These are phyloP conservation scores for Pasiphila rectangulata DNA, from an alignment of 2,888 invertebrate genomes.

Conservation along the genomic window DNA sequence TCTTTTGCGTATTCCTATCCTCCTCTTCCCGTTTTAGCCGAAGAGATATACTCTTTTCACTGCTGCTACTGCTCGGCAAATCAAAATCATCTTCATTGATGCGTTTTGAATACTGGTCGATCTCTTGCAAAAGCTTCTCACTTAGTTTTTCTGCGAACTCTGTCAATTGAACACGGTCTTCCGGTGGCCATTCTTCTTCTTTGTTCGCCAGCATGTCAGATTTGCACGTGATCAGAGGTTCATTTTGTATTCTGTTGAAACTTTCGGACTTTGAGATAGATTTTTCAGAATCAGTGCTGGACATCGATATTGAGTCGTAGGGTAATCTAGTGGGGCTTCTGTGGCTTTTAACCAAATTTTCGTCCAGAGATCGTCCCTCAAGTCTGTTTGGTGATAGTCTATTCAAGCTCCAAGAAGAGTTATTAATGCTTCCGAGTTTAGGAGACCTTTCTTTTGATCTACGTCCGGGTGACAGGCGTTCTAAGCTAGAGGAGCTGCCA, in stretches of 20 bases:
- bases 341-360: slow-evolving; percentile 69
- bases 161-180: slow-evolving; percentile 83
- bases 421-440: slow-evolving; percentile 73
- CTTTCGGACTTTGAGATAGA: slow-evolving; percentile 78
- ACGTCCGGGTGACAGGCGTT: slow-evolving; percentile 73
- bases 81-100: slow-evolving; percentile 79
- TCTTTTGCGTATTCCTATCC: slow-evolving; percentile 73
- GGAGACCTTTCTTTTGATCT: slow-evolving; percentile 77
- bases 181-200: slow-evolving; percentile 80
- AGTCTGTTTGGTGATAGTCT: slow-evolving; percentile 73
- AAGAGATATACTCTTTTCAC: slow-evolving; percentile 76
- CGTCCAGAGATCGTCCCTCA: slow-evolving; percentile 73
- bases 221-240: slow-evolving; percentile 75
- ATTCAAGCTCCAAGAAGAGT: slow-evolving; percentile 77
- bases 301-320: slow-evolving; percentile 74
- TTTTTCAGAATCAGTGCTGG: slow-evolving; percentile 76
- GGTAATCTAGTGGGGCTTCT: slow-evolving; percentile 73
- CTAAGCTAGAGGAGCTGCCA: slow-evolving; percentile 75
- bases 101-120: slow-evolving; percentile 82
- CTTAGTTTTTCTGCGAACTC: slow-evolving; percentile 92
- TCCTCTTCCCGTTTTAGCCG: slow-evolving; percentile 73
- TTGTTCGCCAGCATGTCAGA: slow-evolving; percentile 69
- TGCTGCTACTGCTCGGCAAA: slow-evolving; percentile 74
- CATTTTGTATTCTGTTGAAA: slow-evolving; percentile 75
- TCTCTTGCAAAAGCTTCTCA: slow-evolving; percentile 88